Conservation (phyloP, 2,797 vertebrate genomes). For the Poeciliopsis presidionis region DNA sequence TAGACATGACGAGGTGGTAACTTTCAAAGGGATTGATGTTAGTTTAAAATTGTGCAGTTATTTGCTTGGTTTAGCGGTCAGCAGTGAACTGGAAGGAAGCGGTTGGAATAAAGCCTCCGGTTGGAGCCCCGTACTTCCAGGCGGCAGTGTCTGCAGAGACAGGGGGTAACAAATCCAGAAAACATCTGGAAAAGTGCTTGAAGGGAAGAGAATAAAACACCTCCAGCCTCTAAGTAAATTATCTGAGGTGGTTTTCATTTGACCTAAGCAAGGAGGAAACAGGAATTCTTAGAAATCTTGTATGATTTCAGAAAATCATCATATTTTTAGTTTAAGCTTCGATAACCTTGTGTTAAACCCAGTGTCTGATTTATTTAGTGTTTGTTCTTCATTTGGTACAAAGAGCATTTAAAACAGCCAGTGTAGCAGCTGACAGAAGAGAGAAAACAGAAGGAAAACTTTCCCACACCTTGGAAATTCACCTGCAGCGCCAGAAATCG, state of each 20-base stretch:
- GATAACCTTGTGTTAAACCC: not conserved
- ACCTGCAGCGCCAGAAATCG: not conserved
- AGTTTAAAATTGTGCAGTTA: slow-evolving; percentile 5
- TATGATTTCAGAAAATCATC: not conserved
- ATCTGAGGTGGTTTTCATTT: not conserved
- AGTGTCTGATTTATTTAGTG: not conserved
- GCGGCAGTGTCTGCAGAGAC: slow-evolving; percentile 65
- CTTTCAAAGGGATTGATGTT: slow-evolving; percentile 6
- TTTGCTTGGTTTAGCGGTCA: slow-evolving; percentile 7
- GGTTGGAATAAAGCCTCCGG: slow-evolving; percentile 43
- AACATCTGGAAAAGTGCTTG: slow-evolving; percentile 77
- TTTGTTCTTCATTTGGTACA: slow-evolving; percentile 5
- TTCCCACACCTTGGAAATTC: not conserved
- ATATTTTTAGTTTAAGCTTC: not conserved
- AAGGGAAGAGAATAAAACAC: slow-evolving; percentile 55
- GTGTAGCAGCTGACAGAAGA: not conserved
- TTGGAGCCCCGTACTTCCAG: slow-evolving; percentile 25
- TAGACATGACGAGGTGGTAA: not conserved
- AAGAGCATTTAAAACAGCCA: slow-evolving; percentile 8
- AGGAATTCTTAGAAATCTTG: not conserved
- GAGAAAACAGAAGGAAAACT: not conserved
- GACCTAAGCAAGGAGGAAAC: not conserved
- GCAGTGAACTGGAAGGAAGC: slow-evolving; percentile 12
- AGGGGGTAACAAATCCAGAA: slow-evolving; percentile 40
- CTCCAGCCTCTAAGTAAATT: not conserved